A percentile compares a stretch with the other conserved stretches of the same genome.
These are phyloP conservation scores for Anser brachyrhynchus DNA, from an alignment of 2,113 vertebrate genomes.

Conservation along the genomic window DNA sequence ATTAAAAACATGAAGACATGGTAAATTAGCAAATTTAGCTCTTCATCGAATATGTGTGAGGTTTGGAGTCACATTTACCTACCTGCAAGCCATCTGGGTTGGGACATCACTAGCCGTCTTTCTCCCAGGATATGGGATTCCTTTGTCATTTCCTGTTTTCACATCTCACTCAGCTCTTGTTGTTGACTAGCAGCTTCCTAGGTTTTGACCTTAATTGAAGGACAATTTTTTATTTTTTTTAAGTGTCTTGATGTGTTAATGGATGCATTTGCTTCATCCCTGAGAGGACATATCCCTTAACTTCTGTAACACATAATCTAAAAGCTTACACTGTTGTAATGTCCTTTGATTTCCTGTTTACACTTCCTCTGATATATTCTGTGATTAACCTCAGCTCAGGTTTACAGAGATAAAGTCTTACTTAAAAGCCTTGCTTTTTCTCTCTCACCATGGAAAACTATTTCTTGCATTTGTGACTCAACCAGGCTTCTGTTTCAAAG, in stretches of 20 bases:
- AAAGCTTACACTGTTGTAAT: background rate
- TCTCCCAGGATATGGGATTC: background rate
- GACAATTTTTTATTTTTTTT: background rate
- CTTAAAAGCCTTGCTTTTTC: background rate
- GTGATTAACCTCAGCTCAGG: background rate
- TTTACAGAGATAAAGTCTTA: background rate
- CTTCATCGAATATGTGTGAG: background rate
- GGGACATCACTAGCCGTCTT: background rate
- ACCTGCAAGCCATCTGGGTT: background rate
- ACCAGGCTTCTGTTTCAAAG: background rate
- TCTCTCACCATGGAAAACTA: background rate
- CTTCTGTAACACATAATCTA: background rate
- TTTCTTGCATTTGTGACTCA: background rate
- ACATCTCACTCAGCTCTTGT: background rate
- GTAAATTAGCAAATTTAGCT: background rate
- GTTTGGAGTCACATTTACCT: background rate
- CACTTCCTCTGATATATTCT: background rate
- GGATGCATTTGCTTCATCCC: background rate
- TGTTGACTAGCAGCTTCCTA: background rate
- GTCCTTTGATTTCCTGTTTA: background rate
- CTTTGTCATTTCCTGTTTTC: background rate
- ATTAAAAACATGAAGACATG: background rate
- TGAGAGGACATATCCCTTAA: background rate
- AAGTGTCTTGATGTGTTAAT: background rate
- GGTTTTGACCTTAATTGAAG: conserved; percentile 11